phyloP scores from a whole-genome alignment of 2,113 vertebrate genomes.

The Stigmatopora nigra region DNA sequence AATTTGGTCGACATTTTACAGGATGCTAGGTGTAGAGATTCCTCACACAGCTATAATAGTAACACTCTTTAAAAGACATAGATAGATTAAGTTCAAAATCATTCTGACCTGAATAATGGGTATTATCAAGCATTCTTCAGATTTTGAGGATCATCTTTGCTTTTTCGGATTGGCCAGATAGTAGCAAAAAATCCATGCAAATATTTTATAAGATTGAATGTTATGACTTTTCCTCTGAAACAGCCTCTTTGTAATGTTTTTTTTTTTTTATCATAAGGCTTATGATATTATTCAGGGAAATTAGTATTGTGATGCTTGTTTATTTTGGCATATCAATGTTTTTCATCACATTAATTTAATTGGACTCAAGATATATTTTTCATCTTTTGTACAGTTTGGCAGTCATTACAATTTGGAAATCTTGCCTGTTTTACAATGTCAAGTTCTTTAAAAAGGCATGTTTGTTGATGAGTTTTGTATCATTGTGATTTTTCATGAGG shows the following conservation, averaged over 20 bases:
- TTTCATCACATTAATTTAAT: neutral
- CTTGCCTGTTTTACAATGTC: neutral
- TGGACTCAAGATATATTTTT: neutral
- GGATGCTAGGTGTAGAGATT: neutral
- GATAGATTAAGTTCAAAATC: neutral
- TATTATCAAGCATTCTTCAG: neutral
- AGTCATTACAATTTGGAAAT: neutral
- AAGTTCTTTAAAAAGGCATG: neutral
- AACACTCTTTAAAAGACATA: conserved; percentile 3
- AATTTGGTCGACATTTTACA: neutral
- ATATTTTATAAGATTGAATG: neutral
- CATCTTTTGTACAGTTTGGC: neutral
- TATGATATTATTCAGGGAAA: neutral
- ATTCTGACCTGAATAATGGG: neutral
- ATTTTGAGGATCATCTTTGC: neutral
- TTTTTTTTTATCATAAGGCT: neutral
- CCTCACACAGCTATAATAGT: neutral
- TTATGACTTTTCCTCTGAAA: neutral
- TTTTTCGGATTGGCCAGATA: too few species aligned
- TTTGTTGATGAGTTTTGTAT: neutral
- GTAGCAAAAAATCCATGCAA: neutral
- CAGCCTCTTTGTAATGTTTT: neutral
- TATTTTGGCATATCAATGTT: neutral
- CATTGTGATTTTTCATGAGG: neutral
- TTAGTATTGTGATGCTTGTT: neutral